These are phyloP conservation scores for Dromiciops gliroides DNA, from an alignment of 2,113 vertebrate genomes.

Conservation along the genomic window DNA sequence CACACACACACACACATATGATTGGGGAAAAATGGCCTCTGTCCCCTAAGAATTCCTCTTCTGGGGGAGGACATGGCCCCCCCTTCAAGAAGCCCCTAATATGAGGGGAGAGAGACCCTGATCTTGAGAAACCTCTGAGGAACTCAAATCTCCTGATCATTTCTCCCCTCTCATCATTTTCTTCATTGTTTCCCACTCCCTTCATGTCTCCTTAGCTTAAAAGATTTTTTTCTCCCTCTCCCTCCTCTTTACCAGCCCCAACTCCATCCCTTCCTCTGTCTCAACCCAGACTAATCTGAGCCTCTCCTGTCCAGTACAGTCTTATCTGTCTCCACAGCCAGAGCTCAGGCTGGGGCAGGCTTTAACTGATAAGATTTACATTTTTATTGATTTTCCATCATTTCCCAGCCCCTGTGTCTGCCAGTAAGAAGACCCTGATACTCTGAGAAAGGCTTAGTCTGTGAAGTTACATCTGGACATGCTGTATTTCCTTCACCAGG, in stretches of 20 bases:
- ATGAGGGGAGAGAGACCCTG: background rate
- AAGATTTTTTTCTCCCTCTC: background rate
- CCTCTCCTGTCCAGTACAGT: background rate
- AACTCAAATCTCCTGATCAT: background rate
- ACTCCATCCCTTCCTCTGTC: background rate
- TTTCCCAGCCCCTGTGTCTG: constrained; percentile 34
- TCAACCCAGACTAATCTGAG: background rate
- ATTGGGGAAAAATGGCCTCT: background rate
- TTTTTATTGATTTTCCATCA: constrained; percentile 77
- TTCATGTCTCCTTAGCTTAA: background rate
- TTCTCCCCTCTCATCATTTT: background rate
- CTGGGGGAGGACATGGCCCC: background rate
- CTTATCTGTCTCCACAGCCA: constrained; percentile 74
- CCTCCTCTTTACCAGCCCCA: no score
- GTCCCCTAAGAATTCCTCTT: background rate
- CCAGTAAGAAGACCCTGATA: constrained; percentile 17
- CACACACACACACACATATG: background rate
- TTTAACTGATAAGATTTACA: constrained; percentile 76
- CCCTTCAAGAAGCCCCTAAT: background rate
- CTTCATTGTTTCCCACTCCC: background rate
- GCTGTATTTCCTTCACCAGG: background rate
- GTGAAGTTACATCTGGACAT: constrained; percentile 14
- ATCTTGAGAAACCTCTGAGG: background rate
- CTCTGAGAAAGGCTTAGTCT: constrained; percentile 55
- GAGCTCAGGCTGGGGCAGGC: constrained; percentile 52